Percentiles rank a stretch among this genome's conserved stretches.
phyloP scores from a whole-genome alignment of 2,888 invertebrate species.

The Himalopsyche tibetana region DNA sequence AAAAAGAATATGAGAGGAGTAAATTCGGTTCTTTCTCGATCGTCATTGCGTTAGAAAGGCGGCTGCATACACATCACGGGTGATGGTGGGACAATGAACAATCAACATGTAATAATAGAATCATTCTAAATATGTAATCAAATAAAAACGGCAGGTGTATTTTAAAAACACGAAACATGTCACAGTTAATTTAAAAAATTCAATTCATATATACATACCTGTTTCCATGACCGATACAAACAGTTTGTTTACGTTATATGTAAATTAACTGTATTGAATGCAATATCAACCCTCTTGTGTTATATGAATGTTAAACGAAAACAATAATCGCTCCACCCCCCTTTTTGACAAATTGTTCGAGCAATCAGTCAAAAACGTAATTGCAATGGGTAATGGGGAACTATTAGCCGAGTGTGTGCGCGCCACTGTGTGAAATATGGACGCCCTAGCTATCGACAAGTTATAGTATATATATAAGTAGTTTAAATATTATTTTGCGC shows the following conservation, averaged over 20 bases:
- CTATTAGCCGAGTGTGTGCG: conserved; percentile 22
- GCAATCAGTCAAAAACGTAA: conserved; percentile 25
- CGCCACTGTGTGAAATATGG: conserved; percentile 21
- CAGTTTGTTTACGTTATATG: neutral
- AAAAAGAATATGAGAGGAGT: too few species aligned
- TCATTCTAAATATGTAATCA: too few species aligned
- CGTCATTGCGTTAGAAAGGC: too few species aligned
- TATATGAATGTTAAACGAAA: conserved; percentile 4
- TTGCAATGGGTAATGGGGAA: conserved; percentile 16
- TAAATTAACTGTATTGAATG: conserved; percentile 1
- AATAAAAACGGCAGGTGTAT: neutral
- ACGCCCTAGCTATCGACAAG: conserved; percentile 22
- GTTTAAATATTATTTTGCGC: too few species aligned
- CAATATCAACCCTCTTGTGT: neutral
- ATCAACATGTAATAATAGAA: too few species aligned
- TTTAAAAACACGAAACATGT: neutral
- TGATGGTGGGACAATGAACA: too few species aligned
- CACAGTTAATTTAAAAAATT: neutral
- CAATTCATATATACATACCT: neutral
- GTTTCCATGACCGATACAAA: neutral
- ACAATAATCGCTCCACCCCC: neutral
- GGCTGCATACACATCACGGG: too few species aligned
- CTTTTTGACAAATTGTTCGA: conserved; percentile 26
- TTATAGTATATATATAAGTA: neutral
- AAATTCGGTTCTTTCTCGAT: too few species aligned